Conservation (phyloP, 2,888 invertebrate species). For the Lumbricus terrestris region DNA sequence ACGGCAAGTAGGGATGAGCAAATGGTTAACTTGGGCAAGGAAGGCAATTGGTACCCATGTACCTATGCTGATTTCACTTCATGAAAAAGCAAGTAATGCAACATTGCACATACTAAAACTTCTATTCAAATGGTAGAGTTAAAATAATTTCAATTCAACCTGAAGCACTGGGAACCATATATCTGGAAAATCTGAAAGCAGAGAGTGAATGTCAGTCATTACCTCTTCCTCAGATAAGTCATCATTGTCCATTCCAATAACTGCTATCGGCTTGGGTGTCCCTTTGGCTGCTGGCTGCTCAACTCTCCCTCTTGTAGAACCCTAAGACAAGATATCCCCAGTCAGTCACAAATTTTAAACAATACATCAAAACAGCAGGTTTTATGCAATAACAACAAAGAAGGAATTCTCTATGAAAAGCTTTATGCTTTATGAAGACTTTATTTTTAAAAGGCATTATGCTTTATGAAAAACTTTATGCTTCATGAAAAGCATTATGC, state of each 20-base stretch:
- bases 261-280: background rate
- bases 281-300: background rate
- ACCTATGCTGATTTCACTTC: background rate
- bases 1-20: background rate
- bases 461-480: no score
- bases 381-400: no score
- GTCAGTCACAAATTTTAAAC: no score
- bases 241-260: background rate
- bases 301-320: background rate
- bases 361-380: no score
- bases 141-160: background rate
- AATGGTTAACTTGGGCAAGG: background rate
- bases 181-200: background rate
- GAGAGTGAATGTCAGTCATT: background rate
- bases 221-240: constrained; percentile 4
- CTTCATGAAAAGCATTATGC: no score
- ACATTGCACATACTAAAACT: background rate
- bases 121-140: background rate
- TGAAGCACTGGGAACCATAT: background rate
- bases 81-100: background rate
- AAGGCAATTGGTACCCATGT: background rate
- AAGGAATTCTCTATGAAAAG: no score
- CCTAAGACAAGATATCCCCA: background rate
- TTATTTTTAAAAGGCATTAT: no score
- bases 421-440: no score